A percentile compares a stretch with the other conserved stretches of the same genome.
phyloP scores from a whole-genome alignment of 2,888 invertebrate genomes.

The Macaria liturata region DNA sequence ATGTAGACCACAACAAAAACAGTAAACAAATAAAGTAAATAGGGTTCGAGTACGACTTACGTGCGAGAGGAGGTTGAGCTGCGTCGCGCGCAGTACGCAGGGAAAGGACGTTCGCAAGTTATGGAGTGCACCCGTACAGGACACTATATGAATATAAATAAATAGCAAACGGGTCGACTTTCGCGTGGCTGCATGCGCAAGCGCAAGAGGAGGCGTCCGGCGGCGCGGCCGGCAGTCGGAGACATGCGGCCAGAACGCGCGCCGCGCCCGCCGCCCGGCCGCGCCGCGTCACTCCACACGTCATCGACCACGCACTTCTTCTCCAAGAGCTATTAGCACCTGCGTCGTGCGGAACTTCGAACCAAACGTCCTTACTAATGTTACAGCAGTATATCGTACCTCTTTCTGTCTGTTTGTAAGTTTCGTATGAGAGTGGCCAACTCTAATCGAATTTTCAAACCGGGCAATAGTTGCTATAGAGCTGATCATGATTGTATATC shows the following conservation, averaged over 20 bases:
- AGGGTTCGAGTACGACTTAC: conserved; percentile 41
- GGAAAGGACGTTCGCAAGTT: conserved; percentile 54
- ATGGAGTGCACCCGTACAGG: conserved; percentile 52
- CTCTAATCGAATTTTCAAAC: no score
- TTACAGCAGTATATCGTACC: no score
- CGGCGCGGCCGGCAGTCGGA: conserved; percentile 60
- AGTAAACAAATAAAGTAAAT: conserved; percentile 11
- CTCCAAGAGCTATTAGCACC: conserved; percentile 27
- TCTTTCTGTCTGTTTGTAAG: no score
- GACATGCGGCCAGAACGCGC: conserved; percentile 40
- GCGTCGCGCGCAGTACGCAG: conserved; percentile 38
- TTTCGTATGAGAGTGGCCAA: no score
- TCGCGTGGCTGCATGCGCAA: conserved; percentile 50
- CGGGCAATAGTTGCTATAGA: no score
- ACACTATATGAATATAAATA: conserved; percentile 70
- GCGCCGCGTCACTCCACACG: conserved; percentile 26
- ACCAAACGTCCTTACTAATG: neutral
- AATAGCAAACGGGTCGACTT: conserved; percentile 61
- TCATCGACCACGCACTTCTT: conserved; percentile 19
- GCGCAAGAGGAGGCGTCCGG: conserved; percentile 58
- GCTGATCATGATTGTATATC: no score
- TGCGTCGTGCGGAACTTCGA: conserved; percentile 11
- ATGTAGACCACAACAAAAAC: conserved; percentile 4
- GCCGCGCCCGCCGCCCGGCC: conserved; percentile 13
- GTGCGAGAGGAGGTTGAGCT: conserved; percentile 43